A percentile compares a stretch with the other conserved stretches of the same genome.
Conservation (phyloP, 2,797 vertebrate genomes). For the Zenarchopterus dispar region DNA sequence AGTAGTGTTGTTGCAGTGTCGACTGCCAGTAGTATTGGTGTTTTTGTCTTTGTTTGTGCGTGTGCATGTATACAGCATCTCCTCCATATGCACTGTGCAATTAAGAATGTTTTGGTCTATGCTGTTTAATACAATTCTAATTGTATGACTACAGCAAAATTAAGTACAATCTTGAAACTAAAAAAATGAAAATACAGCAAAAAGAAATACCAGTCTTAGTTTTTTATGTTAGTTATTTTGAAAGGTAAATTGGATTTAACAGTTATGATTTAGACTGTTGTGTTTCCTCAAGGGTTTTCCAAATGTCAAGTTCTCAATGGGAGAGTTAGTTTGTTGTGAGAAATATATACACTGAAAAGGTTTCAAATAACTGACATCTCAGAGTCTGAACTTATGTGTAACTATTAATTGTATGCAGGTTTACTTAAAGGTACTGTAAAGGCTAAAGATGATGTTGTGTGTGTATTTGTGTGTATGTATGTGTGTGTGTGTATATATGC, state of each 20-base stretch:
- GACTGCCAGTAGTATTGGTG: slow-evolving; percentile 72
- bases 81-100: slow-evolving; percentile 27
- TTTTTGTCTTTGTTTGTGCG: slow-evolving; percentile 31
- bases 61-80: slow-evolving; percentile 40
- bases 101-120: slow-evolving; percentile 2
- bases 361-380: slow-evolving; percentile 1
- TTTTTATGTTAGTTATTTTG: background rate
- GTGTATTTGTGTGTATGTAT: too few species aligned
- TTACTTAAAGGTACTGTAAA: slow-evolving; percentile 8
- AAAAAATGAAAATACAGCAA: slow-evolving; percentile 8
- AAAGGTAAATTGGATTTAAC: slow-evolving; percentile 4
- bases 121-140: slow-evolving; percentile 26
- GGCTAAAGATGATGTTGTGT: too few species aligned
- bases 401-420: background rate
- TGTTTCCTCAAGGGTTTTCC: background rate
- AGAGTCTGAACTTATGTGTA: background rate
- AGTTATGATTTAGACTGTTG: background rate
- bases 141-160: slow-evolving; percentile 3
- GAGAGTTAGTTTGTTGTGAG: background rate
- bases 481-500: too few species aligned
- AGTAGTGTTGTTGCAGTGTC: slow-evolving; percentile 68
- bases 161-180: slow-evolving; percentile 9
- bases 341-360: background rate
- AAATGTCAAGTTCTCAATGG: background rate
- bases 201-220: background rate